A percentile compares a stretch with the other conserved stretches of the same genome.
These are phyloP conservation scores for Auanema freiburgensis DNA, from an alignment of 2,888 invertebrate genomes.

Conservation along the genomic window DNA sequence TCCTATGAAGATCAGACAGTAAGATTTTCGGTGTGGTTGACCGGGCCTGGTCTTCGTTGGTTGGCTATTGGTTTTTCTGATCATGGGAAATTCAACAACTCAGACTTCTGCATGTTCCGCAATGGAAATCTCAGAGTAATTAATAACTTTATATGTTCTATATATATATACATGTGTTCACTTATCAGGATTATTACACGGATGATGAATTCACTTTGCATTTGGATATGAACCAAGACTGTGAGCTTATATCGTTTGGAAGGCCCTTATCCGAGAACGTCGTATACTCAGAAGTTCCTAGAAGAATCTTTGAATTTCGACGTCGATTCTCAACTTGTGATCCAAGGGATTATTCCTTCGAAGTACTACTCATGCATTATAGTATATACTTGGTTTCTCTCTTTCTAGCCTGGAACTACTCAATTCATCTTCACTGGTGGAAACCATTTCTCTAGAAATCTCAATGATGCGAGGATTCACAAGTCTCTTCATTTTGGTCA, in stretches of 20 bases:
- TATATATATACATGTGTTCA: too few species aligned
- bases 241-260: conserved; percentile 27
- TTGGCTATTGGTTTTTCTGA: conserved; percentile 60
- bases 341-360: conserved; percentile 58
- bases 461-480: conserved; percentile 14
- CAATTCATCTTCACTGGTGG: conserved; percentile 61
- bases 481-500: conserved; percentile 13
- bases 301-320: conserved; percentile 35
- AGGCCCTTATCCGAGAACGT: too few species aligned
- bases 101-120: conserved; percentile 48
- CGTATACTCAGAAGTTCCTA: neutral
- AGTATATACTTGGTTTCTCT: conserved; percentile 29
- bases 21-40: conserved; percentile 30
- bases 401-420: conserved; percentile 66
- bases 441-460: conserved; percentile 14
- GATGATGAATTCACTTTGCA: conserved; percentile 32
- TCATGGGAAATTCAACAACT: conserved; percentile 52
- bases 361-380: conserved; percentile 28
- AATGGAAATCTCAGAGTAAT: conserved; percentile 12
- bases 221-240: conserved; percentile 53
- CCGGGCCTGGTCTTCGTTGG: conserved; percentile 25
- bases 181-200: conserved; percentile 36
- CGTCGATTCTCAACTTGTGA: conserved; percentile 59
- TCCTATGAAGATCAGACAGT: conserved; percentile 31
- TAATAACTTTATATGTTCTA: neutral